Evolutionary conservation across 2,113 vertebrate species (phyloP).

Genomic region (crab-eating macaque (Macaca fascicularis)): DNA sequence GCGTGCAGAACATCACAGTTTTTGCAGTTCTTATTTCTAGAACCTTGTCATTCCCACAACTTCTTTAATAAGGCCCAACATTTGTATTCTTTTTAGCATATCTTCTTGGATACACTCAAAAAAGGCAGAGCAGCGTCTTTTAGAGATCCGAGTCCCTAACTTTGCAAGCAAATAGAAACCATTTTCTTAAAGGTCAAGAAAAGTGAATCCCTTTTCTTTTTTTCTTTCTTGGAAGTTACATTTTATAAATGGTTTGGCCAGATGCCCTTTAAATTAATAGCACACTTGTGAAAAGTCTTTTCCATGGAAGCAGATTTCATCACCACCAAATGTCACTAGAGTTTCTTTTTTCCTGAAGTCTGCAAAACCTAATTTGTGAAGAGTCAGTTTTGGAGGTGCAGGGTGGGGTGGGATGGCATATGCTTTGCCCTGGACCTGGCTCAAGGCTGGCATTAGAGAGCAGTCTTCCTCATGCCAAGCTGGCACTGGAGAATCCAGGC

Average conservation of each 20-base stretch:
- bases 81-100: neutral
- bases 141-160: neutral
- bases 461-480: neutral
- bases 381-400: neutral
- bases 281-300: slow-evolving; percentile 25
- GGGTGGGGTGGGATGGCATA: neutral
- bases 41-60: neutral
- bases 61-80: slow-evolving; percentile 4
- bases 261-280: slow-evolving; percentile 48
- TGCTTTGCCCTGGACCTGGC: neutral
- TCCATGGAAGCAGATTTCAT: slow-evolving; percentile 40
- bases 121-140: neutral
- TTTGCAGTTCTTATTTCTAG: slow-evolving; percentile 46
- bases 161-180: slow-evolving; percentile 47
- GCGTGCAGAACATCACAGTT: neutral
- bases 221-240: neutral
- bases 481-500: neutral
- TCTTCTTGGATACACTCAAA: neutral
- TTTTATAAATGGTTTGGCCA: slow-evolving; percentile 39
- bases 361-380: slow-evolving; percentile 8
- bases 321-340: neutral
- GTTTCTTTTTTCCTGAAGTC: slow-evolving; percentile 34
- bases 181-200: slow-evolving; percentile 47
- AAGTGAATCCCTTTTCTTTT: neutral
- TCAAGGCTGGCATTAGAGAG: neutral